These are phyloP conservation scores for Aporophyla nigra DNA, from an alignment of 2,888 invertebrate genomes.

Conservation along the genomic window DNA sequence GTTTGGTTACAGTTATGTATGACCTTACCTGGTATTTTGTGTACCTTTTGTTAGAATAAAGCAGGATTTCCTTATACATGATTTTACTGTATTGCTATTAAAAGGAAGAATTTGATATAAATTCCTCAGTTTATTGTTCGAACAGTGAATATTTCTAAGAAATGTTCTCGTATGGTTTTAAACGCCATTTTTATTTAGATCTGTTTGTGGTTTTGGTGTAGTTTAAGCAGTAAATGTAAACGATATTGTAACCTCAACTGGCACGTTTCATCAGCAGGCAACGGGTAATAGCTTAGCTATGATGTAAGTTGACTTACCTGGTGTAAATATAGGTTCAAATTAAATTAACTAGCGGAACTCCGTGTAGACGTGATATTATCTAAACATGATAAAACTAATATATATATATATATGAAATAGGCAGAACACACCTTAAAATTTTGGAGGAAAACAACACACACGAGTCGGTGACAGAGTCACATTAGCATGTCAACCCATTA, in stretches of 20 bases:
- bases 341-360: no score
- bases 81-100: neutral
- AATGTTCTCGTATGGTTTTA: neutral
- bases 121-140: neutral
- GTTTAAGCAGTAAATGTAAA: slow-evolving; percentile 39
- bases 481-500: no score
- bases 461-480: no score
- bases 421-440: no score
- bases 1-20: neutral
- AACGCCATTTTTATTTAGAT: slow-evolving; percentile 1
- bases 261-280: neutral
- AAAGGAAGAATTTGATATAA: neutral
- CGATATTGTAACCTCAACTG: slow-evolving; percentile 48
- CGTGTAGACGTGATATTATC: no score
- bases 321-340: no score
- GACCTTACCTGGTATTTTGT: neutral
- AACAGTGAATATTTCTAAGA: neutral
- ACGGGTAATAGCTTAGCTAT: neutral
- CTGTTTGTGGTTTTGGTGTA: slow-evolving; percentile 30
- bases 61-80: neutral
- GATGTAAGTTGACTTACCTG: slow-evolving; percentile 1
- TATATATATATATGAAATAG: no score
- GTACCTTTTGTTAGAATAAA: neutral
- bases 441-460: no score
- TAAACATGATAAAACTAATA: no score